Base-by-base conservation (phyloP, 2,113 vertebrate species). In the Dunckerocampus dactyliophorus region DNA sequence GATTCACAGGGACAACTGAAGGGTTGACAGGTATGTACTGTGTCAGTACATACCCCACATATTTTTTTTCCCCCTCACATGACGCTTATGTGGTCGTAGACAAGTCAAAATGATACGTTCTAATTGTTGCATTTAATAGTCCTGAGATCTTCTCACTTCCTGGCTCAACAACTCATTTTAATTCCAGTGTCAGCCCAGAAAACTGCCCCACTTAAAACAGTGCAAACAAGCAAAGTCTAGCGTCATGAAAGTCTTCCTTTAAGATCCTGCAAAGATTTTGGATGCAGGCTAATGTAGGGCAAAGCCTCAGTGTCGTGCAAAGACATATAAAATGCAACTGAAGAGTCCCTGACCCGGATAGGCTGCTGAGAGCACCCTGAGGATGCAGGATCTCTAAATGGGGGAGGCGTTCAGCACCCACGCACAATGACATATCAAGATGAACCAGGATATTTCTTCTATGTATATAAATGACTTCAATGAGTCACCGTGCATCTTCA, bases 221-320 rank as follows among this genome's bases (percentile, higher is more conserved):
- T 47, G 17, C 47, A 47, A 47, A 47, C 31, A 5, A 34, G 31
- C 31, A 34, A 43, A 49, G 47, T 49, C 19, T 12, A 50, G 42
- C 65, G 49, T 53, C 51, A 45, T 53, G 43, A 53, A 39, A 51
- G 50, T 48, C 48, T 59, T 54, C 22, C 34, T 45, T 58, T 49
- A n/a, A 68, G 56, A 52, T 55, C 59, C 28, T 45, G 52, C 56
- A n/a, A 34, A 60, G 59, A 63, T 65, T 7, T 1, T 42, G 46
- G 39, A 2, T 6, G 43, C 39, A 65, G 69, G 53, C 51, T 65
- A 34, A 65, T 64, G 57, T 62, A 19, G 47, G 50, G 24, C 24
- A 31, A 39, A 34, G 73, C 37, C 51, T 67, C 53, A 24, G 7
- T 16, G 53, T 8, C 57, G 24, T 4, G 28, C 19, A 34, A 20